Base-by-base conservation (phyloP, 2,888 invertebrate genomes). In the Scrobipalpa costella region DNA sequence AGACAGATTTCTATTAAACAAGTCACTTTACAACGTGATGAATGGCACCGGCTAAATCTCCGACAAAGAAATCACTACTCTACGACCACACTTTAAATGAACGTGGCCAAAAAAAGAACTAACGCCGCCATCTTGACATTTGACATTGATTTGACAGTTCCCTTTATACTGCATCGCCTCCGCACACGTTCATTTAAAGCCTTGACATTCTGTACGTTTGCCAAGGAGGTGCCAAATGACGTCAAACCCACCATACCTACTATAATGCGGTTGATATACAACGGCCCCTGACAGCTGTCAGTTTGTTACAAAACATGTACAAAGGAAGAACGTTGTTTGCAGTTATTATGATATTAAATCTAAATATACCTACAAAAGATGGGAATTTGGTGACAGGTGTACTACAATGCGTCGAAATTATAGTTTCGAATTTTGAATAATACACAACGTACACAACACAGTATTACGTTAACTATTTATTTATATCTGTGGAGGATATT, bases 141-240 rank as follows among this genome's bases (percentile, higher is more conserved):
- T n/a, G n/a, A n/a, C n/a, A n/a, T n/a, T n/a, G n/a, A n/a, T n/a
- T n/a, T n/a, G n/a, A n/a, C n/a, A n/a, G n/a, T n/a, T n/a, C n/a
- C n/a, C n/a, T n/a, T n/a, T n/a, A n/a, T n/a, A n/a, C n/a, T n/a
- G n/a, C n/a, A n/a, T n/a, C n/a, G n/a, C n/a, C n/a, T n/a, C n/a
- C n/a, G n/a, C n/a, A n/a, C 27, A 27, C 27, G 27, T 27, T 27
- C 27, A 27, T 27, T 27, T 27, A 27, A 27, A 27, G 27, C 27
- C 2, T 27, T 2, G 27, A 3, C 27, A 5, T 27, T 3, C 27
- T 27, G 27, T 27, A 3, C 34, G 33, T 15, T 8, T 33, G 15
- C 33, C 55, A 27, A 15, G 34, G 55, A 15, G 33, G n/a, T 34
- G 55, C 34, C 55, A 15, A 33, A 55, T 55, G 55, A 55, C 55